Percentiles rank a stretch among this genome's conserved stretches.
Evolutionary conservation across 2,888 invertebrate genomes (phyloP).

Genomic region (Epirrhoe alternata): DNA sequence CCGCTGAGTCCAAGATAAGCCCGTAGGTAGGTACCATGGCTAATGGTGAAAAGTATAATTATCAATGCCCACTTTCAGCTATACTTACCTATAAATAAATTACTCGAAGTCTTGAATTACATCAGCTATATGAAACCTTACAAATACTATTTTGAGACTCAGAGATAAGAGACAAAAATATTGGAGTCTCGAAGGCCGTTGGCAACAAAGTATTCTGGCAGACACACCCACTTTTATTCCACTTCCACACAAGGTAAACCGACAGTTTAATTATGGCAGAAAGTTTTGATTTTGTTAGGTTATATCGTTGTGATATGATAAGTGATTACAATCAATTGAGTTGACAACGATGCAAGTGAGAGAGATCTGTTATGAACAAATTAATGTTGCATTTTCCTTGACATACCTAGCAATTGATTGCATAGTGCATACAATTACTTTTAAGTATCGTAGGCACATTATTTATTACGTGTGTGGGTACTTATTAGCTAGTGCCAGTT

Average conservation of each 20-base stretch:
- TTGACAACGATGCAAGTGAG: constrained; percentile 1
- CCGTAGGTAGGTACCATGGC: constrained; percentile 7
- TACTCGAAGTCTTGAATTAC: too few relatives aligned
- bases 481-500: constrained; percentile 3
- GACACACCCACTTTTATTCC: constrained; percentile 1
- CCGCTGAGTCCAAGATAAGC: constrained; percentile 35
- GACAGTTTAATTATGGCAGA: too few relatives aligned
- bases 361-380: constrained; percentile 1
- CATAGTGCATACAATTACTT: constrained; percentile 18
- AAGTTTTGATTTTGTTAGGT: neutral
- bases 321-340: neutral
- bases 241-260: too few relatives aligned
- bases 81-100: too few relatives aligned
- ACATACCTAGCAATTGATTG: constrained; percentile 22
- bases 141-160: too few relatives aligned
- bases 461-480: constrained; percentile 5
- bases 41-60: constrained; percentile 15
- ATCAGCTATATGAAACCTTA: too few relatives aligned
- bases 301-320: neutral
- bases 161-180: neutral
- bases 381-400: constrained; percentile 18
- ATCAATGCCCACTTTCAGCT: constrained; percentile 13
- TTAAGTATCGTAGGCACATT: neutral
- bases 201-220: neutral
- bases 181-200: neutral